Conservation (phyloP, 2,888 invertebrate species). For the Trimorus sp. region DNA sequence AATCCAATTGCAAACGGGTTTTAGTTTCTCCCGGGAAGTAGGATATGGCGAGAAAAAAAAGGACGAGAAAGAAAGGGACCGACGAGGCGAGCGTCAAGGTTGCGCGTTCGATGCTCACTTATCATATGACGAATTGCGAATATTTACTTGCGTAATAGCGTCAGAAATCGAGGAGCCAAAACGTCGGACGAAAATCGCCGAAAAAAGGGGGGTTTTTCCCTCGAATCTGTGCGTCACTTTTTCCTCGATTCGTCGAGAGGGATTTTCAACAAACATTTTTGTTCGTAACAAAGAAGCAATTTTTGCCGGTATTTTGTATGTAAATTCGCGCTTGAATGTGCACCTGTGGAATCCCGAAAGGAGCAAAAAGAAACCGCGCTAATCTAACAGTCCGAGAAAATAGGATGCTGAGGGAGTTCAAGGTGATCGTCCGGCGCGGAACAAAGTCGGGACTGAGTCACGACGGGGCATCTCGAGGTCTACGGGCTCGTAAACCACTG, state of each 20-base stretch:
- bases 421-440: conserved; percentile 67
- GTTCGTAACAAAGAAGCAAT: background rate
- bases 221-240: too few relatives aligned
- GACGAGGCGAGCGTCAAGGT: conserved; percentile 47
- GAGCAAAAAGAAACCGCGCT: conserved; percentile 42
- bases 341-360: conserved; percentile 14
- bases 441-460: conserved; percentile 68
- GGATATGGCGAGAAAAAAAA: conserved; percentile 56
- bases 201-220: too few relatives aligned
- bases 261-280: too few relatives aligned
- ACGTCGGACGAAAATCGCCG: background rate
- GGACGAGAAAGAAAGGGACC: conserved; percentile 30
- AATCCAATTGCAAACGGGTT: conserved; percentile 69
- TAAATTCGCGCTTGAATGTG: conserved; percentile 39
- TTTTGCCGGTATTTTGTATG: background rate
- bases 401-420: conserved; percentile 70
- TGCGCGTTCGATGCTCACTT: conserved; percentile 40
- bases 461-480: conserved; percentile 48
- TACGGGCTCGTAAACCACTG: conserved; percentile 51
- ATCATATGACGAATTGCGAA: conserved; percentile 37
- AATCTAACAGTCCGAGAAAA: conserved; percentile 46
- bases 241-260: too few relatives aligned
- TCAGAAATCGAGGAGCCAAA: background rate
- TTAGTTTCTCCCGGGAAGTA: conserved; percentile 68
- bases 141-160: too few relatives aligned